Base-by-base conservation (phyloP, 2,113 vertebrate species). In the Engraulis encrasicolus region DNA sequence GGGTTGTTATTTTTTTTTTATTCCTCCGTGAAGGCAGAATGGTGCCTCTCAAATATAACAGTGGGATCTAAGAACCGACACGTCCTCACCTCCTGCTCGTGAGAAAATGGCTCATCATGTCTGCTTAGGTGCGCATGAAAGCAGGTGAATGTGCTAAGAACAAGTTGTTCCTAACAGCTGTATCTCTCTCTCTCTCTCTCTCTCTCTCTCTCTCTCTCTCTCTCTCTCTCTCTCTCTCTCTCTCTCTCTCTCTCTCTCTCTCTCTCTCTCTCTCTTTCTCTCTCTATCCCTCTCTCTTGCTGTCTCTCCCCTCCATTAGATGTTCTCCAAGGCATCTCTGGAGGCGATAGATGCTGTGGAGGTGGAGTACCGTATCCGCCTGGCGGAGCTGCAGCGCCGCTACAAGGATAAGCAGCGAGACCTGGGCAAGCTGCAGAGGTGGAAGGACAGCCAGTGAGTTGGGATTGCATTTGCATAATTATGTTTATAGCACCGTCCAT, bases 361-460 rank as follows among this genome's bases (percentile, higher is more conserved):
- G 90, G 94, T 99, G 92, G 97, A 99, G 78, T 98, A 97, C 91
- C 96, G 98, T 1, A 94, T 99, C 94, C 94, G 93, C 83, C 93
- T 99, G 89, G 97, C 98, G 0, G 98, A 99, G 94, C 94, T 99
- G 84, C 98, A 99, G 95, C 95, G 95, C 83, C 95, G 93, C 0
- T 99, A 98, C 91, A 99, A 98, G 90, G 97, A 98, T 89, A 99
- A 98, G 91, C 98, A 99, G 93, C 90, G 97, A 14, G 97, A 99
- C 92, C 89, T 99, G 90, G 95, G 94, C 91, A 97, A 96, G 88
- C 94, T 99, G 85, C 98, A 99, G 94, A 93, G 96, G 49, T 97
- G 95, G 87, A 93, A 95, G 34, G 98, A 99, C 88, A 95, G 96
- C 0, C 96, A 96, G 98, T 99, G 93, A 96, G 97, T 95, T 71